phyloP scores from a whole-genome alignment of 2,113 vertebrate genomes.

The Ivindomyrus marchei region DNA sequence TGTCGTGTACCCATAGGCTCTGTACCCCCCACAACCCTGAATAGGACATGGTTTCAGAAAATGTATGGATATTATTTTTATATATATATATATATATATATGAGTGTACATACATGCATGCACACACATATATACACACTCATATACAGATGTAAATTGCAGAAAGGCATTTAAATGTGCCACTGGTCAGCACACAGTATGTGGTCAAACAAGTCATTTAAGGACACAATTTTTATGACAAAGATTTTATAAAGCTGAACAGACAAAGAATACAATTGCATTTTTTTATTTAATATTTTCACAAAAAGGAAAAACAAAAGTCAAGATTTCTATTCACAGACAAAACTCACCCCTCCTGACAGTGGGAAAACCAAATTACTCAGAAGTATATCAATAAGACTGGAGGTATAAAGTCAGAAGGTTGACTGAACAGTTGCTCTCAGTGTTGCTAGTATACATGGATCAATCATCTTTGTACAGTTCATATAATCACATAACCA shows the following conservation, averaged over 20 bases:
- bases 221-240: neutral
- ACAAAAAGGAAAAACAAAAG: slow-evolving; percentile 53
- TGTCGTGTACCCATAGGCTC: no score
- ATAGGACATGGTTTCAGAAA: no score
- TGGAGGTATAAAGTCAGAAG: slow-evolving; percentile 33
- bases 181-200: neutral
- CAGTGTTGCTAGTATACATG: neutral
- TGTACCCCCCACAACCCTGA: no score
- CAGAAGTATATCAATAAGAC: slow-evolving; percentile 50
- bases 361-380: slow-evolving; percentile 45
- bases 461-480: neutral
- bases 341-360: slow-evolving; percentile 36
- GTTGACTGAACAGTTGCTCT: slow-evolving; percentile 25
- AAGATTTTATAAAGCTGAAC: neutral
- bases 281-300: slow-evolving; percentile 44
- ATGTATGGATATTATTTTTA: no score
- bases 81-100: no score
- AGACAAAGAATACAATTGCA: slow-evolving; percentile 47
- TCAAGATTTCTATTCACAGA: slow-evolving; percentile 47
- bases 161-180: neutral
- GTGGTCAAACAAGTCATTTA: neutral
- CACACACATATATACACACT: no score
- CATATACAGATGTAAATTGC: no score
- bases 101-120: no score
- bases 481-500: neutral